These are phyloP conservation scores for Gortyna flavago DNA, from an alignment of 2,888 invertebrate genomes.

Conservation along the genomic window DNA sequence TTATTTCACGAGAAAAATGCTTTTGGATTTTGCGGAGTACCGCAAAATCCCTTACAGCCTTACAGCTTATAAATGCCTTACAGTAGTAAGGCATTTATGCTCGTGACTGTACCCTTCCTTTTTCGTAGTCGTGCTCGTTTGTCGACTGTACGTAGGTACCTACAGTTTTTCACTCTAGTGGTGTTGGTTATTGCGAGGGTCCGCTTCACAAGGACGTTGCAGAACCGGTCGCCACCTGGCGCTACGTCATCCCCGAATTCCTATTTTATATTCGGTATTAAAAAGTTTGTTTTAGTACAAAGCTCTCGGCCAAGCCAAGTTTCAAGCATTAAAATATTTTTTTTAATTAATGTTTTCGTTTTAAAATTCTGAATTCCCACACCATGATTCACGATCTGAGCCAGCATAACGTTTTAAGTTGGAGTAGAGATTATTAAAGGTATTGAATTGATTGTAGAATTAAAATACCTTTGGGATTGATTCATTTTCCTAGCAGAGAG, in stretches of 20 bases:
- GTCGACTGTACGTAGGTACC: background rate
- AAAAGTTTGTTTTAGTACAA: slow-evolving; percentile 1
- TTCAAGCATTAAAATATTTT: background rate
- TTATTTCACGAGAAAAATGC: background rate
- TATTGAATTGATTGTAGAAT: background rate
- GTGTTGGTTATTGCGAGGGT: slow-evolving; percentile 41
- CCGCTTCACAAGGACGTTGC: slow-evolving; percentile 56
- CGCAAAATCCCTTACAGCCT: too few relatives aligned
- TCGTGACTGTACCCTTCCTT: background rate
- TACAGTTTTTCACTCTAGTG: slow-evolving; percentile 21
- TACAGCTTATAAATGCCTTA: too few relatives aligned
- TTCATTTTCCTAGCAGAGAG: background rate
- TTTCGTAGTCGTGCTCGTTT: slow-evolving; percentile 4
- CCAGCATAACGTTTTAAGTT: background rate
- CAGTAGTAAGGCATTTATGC: background rate
- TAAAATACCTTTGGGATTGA: background rate
- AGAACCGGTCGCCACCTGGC: slow-evolving; percentile 57
- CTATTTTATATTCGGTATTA: background rate
- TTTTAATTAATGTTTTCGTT: background rate
- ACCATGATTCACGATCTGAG: background rate
- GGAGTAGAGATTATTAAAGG: too few relatives aligned
- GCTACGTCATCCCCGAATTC: slow-evolving; percentile 59
- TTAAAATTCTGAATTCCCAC: background rate
- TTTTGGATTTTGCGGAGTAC: background rate
- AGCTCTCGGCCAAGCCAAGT: too few relatives aligned